phyloP scores from a whole-genome alignment of 2,888 invertebrate genomes.

The Acronicta aceris region DNA sequence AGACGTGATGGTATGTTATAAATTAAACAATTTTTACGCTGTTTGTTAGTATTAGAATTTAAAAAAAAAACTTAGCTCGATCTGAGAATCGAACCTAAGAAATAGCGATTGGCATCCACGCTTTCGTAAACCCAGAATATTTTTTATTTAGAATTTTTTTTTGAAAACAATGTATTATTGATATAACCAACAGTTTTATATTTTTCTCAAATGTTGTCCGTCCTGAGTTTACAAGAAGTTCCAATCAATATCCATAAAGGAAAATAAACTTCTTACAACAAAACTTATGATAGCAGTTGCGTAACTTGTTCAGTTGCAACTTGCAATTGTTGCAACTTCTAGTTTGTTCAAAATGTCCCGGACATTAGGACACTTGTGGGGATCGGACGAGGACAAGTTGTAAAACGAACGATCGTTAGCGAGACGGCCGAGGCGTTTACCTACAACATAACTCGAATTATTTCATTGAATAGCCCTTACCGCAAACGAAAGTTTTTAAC shows the following conservation, averaged over 20 bases:
- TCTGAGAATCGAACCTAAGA: too few relatives aligned
- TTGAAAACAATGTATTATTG: too few relatives aligned
- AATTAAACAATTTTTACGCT: too few relatives aligned
- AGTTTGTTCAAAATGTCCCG: slow-evolving; percentile 42
- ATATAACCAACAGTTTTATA: too few relatives aligned
- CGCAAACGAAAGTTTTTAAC: too few relatives aligned
- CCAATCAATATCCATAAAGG: background rate
- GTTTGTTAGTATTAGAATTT: too few relatives aligned
- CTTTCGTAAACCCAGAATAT: too few relatives aligned
- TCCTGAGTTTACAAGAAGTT: background rate
- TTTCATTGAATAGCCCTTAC: slow-evolving; percentile 5
- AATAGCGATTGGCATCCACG: too few relatives aligned
- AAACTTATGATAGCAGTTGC: slow-evolving; percentile 38
- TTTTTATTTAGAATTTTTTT: too few relatives aligned
- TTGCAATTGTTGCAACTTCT: slow-evolving; percentile 37
- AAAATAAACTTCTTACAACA: slow-evolving; percentile 17
- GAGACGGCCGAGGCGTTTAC: slow-evolving; percentile 9
- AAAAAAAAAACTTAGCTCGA: too few relatives aligned
- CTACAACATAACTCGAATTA: slow-evolving; percentile 27
- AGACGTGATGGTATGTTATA: too few relatives aligned
- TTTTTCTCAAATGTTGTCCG: too few relatives aligned
- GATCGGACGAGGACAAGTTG: slow-evolving; percentile 31
- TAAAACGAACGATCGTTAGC: slow-evolving; percentile 38
- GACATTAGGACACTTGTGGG: slow-evolving; percentile 42
- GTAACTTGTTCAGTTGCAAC: slow-evolving; percentile 28